phyloP scores from a whole-genome alignment of 1,140 invertebrate species.

The Drosophila persimilis region DNA sequence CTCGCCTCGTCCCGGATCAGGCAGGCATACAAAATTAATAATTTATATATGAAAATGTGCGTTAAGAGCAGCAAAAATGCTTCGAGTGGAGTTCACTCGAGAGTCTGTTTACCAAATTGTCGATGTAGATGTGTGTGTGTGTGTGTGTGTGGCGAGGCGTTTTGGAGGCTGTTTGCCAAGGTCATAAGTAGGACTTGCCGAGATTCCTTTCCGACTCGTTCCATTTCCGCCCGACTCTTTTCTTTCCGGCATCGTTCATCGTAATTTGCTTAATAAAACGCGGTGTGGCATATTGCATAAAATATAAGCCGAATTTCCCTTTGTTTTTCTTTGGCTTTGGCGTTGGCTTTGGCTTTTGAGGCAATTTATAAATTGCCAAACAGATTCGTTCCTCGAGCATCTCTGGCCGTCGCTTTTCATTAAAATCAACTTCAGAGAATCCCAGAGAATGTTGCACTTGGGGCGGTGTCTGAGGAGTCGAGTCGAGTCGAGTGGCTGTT shows the following conservation, averaged over 20 bases:
- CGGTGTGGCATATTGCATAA: conserved; percentile 78
- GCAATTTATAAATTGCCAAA: conserved; percentile 73
- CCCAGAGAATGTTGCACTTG: conserved; percentile 33
- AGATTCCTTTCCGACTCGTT: conserved; percentile 39
- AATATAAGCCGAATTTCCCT: conserved; percentile 65
- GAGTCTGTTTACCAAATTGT: conserved; percentile 76
- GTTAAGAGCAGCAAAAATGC: conserved; percentile 65
- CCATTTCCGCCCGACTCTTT: too few relatives aligned
- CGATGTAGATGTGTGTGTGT: too few relatives aligned
- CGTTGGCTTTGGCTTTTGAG: conserved; percentile 7
- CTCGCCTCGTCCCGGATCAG: conserved; percentile 13
- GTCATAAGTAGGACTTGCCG: conserved; percentile 76
- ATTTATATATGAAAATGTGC: conserved; percentile 82
- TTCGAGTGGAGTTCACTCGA: conserved; percentile 26
- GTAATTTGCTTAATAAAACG: conserved; percentile 81
- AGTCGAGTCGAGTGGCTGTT: conserved; percentile 39
- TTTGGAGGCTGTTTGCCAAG: conserved; percentile 71
- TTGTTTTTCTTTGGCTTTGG: conserved; percentile 16
- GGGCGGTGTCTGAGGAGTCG: conserved; percentile 13
- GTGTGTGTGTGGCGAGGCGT: too few relatives aligned
- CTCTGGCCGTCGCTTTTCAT: conserved; percentile 44
- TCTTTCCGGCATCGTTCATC: conserved; percentile 45
- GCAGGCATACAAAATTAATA: conserved; percentile 76
- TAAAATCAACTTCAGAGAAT: conserved; percentile 19
- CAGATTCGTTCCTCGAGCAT: conserved; percentile 24